Evolutionary conservation across 2,888 invertebrate genomes (phyloP), one percentile per base, ranked within the genome.

Genomic region (Rapana venosa): DNA sequence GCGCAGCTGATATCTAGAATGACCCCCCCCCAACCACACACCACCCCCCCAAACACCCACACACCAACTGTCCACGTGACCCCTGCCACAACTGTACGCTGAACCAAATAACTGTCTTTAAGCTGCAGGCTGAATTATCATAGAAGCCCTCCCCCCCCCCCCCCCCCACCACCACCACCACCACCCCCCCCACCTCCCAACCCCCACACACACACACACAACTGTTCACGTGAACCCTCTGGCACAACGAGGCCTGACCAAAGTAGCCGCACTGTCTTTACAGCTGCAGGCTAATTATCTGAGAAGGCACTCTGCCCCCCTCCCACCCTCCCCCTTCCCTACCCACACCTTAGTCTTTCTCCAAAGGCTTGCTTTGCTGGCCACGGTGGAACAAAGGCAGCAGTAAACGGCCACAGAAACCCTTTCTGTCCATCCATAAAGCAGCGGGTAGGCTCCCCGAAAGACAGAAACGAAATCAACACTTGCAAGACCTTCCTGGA

Each of bases 341-440:
- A n/a, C n/a, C n/a, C n/a, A n/a, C n/a, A n/a, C n/a, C n/a, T n/a
- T n/a, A n/a, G n/a, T 32, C 77, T 47, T 47, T 47, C 47, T 47
- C 47, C 47, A 47, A 47, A 47, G 47, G 47, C 47, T n/a, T n/a
- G n/a, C n/a, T 17, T 58, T 15, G 2, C 32, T 83, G 56, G 84
- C 84, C 56, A n/a, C 56, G 58, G 58, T 26, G 30, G 84, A 85
- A 85, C 84, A 85, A 85, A 85, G 84, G 84, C 56, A 77, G 47
- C 47, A 85, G 58, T 56, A 30, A 85, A 58, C 17, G 58, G 56
- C 32, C 47, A 22, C 22, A 20, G 8, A 22, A n/a, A 79, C 13
- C 8, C 11, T 15, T 30, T n/a, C 58, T 85, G n/a, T n/a, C n/a
- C n/a, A n/a, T 58, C 30, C 8, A 85, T 85, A 58, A 58, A 58